Base-by-base conservation (phyloP, 2,113 vertebrate species). In the Climacteris rufus region DNA sequence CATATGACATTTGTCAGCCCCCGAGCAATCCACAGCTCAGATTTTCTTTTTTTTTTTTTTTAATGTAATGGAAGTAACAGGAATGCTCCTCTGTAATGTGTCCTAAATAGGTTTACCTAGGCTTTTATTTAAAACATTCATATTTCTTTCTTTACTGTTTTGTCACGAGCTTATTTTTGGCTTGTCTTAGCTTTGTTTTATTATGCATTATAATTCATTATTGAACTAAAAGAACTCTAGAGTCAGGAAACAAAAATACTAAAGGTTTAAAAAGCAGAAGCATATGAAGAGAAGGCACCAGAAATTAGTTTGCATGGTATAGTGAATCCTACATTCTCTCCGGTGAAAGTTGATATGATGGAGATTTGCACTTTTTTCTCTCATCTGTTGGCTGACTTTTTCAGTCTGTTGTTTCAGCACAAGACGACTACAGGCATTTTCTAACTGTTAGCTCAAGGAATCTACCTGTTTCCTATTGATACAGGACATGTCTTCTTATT, bases 161-260 rank as follows among this genome's bases (percentile, higher is more conserved):
- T 87, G 61, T 95, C 57, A 66, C 49, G 77, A 81, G 6, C 19
- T 81, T 86, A 70, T 72, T 94, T 90, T 75, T 10, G 0, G 33
- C 85, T 86, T 94, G 13, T 64, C 31, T 96, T 53, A 72, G 13
- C 69, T 94, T 87, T 94, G 72, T 93, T 96, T 96, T 83, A 87
- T 93, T 91, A 89, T 92, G 16, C 54, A 71, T 64, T 53, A 81
- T 83, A 61, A 94, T 94, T 70, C 61, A 92, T 96, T 92, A 95
- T 96, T 95, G 76, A 96, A 90, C 44, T 74, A 71, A 93, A 93
- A 15, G n/a, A 80, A 76, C 28, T 30, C 30, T 74, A 18, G 40
- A 83, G 20, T 52, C 65, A 72, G 25, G 59, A 81, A 86, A 87
- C 21, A 37, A 87, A 89, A 87, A 92, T 47, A 37, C 6, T 71